Base-by-base conservation (phyloP, 2,888 invertebrate species). In the Drosophila monieri region DNA sequence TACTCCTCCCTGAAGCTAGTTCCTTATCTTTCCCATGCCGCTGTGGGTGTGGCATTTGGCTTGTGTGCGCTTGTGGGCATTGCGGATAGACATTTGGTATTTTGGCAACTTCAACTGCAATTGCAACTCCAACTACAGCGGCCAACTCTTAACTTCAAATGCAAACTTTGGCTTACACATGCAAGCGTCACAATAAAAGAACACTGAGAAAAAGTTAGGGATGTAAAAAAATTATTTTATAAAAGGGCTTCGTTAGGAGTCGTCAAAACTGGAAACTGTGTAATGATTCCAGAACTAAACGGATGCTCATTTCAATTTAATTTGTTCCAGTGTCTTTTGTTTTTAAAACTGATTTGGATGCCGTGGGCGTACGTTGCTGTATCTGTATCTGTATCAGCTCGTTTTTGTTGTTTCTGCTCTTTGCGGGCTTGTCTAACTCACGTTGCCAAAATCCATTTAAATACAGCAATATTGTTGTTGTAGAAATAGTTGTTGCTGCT, bases 391-490 rank as follows among this genome's bases (percentile, higher is more conserved):
- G 39, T 18, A 52, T 57, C 53, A 59, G 48, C 9, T n/a, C 44
- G 65, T 46, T 48, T 44, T 51, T 43, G 58, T 27, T 53, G 23
- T n/a, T 60, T 48, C 10, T 46, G 51, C 48, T 59, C 58, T 70
- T 49, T 66, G 75, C 59, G 76, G 76, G 65, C 66, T 76, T 57
- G 58, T 49, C 51, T 48, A 81, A 76, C 71, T 85, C 76, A 74
- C 62, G 64, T 76, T 70, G 83, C 86, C 85, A 81, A 85, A 85
- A 73, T 78, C 80, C 78, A 83, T 85, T 85, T 81, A 85, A 85
- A 83, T 83, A 74, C 76, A 71, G 73, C 65, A 68, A 69, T 73
- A 49, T 54, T 23, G 69, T 62, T 70, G 61, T 60, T 61, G 62
- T 37, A 32, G 15, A 21, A 32, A n/a, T 32, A 27, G 32, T 4